phyloP scores from a whole-genome alignment of 2,888 invertebrate species.

The Mesorhabditis sp. region DNA sequence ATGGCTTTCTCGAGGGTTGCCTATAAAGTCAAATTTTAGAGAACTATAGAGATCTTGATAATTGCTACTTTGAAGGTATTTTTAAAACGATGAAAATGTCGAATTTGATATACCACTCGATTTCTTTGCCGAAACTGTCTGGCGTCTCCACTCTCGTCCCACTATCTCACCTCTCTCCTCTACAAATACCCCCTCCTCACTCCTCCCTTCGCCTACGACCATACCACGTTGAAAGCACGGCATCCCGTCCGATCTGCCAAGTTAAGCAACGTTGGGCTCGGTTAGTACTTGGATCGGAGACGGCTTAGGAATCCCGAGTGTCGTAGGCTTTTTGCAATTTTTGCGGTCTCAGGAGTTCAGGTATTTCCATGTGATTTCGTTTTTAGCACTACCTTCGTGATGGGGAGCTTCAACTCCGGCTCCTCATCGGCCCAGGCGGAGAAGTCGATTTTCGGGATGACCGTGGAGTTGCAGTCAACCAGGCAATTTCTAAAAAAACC shows the following conservation, averaged over 20 bases:
- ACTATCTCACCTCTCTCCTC: background rate
- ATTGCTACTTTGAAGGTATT: too few species aligned
- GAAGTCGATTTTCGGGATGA: conserved; percentile 38
- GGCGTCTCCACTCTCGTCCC: background rate
- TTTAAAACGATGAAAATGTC: too few species aligned
- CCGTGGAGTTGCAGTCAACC: conserved; percentile 47
- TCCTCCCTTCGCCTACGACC: background rate
- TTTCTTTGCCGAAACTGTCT: background rate
- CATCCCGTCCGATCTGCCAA: too few species aligned
- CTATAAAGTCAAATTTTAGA: conserved; percentile 10
- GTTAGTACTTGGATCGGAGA: too few species aligned
- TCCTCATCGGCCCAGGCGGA: conserved; percentile 50
- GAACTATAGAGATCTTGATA: background rate
- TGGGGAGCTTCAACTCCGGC: conserved; percentile 46
- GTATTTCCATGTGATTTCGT: conserved; percentile 10
- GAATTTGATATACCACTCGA: too few species aligned
- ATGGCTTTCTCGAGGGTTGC: conserved; percentile 54
- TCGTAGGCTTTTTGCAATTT: background rate
- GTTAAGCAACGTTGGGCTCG: too few species aligned
- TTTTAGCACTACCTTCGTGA: conserved; percentile 34
- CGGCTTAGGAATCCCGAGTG: too few species aligned
- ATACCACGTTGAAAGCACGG: too few species aligned
- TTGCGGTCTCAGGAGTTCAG: too few species aligned
- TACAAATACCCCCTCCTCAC: background rate
- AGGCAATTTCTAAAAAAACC: conserved; percentile 49